Evolutionary conservation across 1,140 invertebrate genomes (phyloP).

Genomic region (Dendrolimus kikuchii): DNA sequence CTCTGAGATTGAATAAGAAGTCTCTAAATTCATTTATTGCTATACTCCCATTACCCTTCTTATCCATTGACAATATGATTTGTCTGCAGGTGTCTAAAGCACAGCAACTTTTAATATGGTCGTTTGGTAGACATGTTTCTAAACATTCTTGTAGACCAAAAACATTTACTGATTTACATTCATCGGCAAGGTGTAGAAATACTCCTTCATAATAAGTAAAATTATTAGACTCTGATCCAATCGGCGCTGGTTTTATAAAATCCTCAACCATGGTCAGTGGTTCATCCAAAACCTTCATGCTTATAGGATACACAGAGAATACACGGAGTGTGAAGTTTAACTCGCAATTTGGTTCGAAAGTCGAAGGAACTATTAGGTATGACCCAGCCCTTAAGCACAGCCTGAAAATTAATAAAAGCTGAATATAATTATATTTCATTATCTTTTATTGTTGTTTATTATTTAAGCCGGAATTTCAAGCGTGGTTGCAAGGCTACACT

Average conservation of each 20-base stretch:
- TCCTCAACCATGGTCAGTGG: conserved; percentile 81
- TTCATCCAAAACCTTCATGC: conserved; percentile 87
- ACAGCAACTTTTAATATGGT: conserved; percentile 95
- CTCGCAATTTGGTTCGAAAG: conserved; percentile 93
- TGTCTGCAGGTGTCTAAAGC: conserved; percentile 93
- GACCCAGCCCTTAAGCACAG: conserved; percentile 88
- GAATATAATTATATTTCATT: too few relatives aligned
- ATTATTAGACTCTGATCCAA: conserved; percentile 78
- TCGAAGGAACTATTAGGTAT: conserved; percentile 91
- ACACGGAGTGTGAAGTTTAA: conserved; percentile 87
- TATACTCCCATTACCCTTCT: conserved; percentile 84
- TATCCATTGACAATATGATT: conserved; percentile 90
- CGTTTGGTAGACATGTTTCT: conserved; percentile 93
- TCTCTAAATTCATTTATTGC: conserved; percentile 93
- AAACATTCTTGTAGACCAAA: conserved; percentile 94
- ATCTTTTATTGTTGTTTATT: too few relatives aligned
- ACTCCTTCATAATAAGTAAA: conserved; percentile 92
- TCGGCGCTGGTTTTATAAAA: conserved; percentile 82
- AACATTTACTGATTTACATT: conserved; percentile 89
- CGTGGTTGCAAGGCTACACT: too few relatives aligned
- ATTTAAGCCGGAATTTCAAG: too few relatives aligned
- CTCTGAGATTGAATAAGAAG: conserved; percentile 92
- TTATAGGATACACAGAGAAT: conserved; percentile 87
- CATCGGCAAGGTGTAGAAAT: conserved; percentile 92
- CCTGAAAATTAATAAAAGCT: conserved; percentile 55